Evolutionary conservation across 2,113 vertebrate genomes (phyloP).

Genomic region (Antigone vipio): DNA sequence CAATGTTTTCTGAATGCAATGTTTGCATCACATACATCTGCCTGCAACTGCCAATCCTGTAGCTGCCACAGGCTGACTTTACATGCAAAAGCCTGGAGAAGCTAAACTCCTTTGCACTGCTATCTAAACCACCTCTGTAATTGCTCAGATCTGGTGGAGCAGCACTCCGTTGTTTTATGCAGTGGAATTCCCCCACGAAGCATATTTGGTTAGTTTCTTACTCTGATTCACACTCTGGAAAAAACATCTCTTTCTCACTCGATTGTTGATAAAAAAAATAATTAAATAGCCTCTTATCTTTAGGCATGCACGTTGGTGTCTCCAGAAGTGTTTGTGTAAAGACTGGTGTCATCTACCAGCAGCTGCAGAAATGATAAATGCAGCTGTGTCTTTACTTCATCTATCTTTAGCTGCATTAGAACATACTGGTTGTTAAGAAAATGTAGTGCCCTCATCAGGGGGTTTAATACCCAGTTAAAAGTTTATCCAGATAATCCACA

Average conservation of each 20-base stretch:
- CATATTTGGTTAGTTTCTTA: neutral
- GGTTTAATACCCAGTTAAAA: neutral
- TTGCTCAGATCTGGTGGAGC: neutral
- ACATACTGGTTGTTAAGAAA: neutral
- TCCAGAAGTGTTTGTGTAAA: neutral
- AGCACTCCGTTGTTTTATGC: neutral
- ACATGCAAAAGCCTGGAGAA: constrained; percentile 49
- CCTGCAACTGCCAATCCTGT: constrained; percentile 32
- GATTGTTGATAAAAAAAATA: neutral
- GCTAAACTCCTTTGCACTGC: constrained; percentile 16
- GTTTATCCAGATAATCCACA: neutral
- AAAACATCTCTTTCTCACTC: neutral
- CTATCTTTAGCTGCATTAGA: neutral
- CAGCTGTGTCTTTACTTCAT: neutral
- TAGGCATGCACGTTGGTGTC: neutral
- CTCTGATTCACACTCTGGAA: neutral
- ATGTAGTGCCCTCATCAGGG: neutral
- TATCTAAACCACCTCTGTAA: neutral
- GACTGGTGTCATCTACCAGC: neutral
- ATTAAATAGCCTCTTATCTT: neutral
- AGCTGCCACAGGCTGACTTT: constrained; percentile 33
- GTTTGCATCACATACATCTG: neutral
- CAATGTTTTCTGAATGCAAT: neutral
- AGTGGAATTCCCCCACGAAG: neutral
- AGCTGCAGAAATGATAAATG: neutral